Evolutionary conservation across 2,797 vertebrate genomes (phyloP).

Genomic region (Xenentodon cancila): DNA sequence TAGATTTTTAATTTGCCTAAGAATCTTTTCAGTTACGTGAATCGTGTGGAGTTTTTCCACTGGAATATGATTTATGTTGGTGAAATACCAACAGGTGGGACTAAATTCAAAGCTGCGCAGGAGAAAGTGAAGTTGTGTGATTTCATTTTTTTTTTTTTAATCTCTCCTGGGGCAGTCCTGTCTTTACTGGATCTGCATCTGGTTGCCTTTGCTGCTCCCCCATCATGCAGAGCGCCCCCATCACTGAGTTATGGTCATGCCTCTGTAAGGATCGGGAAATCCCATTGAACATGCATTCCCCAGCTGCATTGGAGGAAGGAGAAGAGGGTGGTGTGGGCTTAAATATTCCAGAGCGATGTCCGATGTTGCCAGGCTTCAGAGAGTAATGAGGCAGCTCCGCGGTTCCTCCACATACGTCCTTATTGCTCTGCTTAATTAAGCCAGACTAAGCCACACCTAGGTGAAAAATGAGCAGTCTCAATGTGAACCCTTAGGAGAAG

Average conservation of each 20-base stretch:
- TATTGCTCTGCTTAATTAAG: conserved; percentile 68
- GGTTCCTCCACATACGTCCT: conserved; percentile 42
- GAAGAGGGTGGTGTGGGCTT: conserved; percentile 13
- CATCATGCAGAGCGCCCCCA: conserved; percentile 27
- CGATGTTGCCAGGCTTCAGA: conserved; percentile 39
- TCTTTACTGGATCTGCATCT: conserved; percentile 38
- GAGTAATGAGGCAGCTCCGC: conserved; percentile 66
- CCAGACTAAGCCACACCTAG: conserved; percentile 50
- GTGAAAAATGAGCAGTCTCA: conserved; percentile 68
- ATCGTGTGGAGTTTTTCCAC: no score
- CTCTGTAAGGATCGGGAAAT: conserved; percentile 55
- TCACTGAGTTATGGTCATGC: conserved; percentile 55
- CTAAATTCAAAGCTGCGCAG: no score
- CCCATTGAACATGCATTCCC: conserved; percentile 46
- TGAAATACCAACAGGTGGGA: no score
- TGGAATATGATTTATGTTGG: no score
- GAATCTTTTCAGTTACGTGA: no score
- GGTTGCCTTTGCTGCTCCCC: conserved; percentile 38
- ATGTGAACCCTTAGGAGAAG: conserved; percentile 36
- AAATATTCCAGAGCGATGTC: conserved; percentile 50
- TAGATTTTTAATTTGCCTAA: no score
- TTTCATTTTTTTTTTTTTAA: conserved; percentile 14
- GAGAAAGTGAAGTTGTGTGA: no score
- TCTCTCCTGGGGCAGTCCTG: conserved; percentile 22
- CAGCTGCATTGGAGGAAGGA: background rate